phyloP scores from a whole-genome alignment of 2,113 vertebrate genomes.

The Epinephelus moara region DNA sequence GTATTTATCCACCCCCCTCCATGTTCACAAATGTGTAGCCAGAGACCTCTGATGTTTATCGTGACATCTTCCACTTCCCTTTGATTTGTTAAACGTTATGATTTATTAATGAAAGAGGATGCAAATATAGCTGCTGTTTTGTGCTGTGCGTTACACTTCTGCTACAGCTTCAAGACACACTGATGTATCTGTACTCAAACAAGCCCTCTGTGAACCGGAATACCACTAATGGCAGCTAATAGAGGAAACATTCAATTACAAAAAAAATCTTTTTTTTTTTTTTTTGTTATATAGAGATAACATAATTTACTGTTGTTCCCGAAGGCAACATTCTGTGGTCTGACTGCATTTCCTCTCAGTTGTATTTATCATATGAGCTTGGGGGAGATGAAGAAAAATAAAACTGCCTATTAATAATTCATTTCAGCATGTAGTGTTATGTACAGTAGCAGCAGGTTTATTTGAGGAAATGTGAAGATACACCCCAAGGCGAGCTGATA shows the following conservation, averaged over 20 bases:
- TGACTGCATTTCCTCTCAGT: conserved; percentile 51
- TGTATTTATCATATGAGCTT: conserved; percentile 65
- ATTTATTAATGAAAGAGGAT: conserved; percentile 83
- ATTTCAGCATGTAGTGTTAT: conserved; percentile 71
- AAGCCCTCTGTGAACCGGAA: conserved; percentile 25
- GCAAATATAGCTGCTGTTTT: conserved; percentile 75
- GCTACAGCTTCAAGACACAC: conserved; percentile 32
- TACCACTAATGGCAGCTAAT: conserved; percentile 31
- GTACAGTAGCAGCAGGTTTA: conserved; percentile 74
- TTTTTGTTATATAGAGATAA: conserved; percentile 44
- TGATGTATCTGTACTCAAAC: conserved; percentile 5
- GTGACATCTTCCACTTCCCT: conserved; percentile 69
- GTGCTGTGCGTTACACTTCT: conserved; percentile 34
- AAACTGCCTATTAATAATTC: conserved; percentile 79
- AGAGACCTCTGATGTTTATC: conserved; percentile 70
- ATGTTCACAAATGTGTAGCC: conserved; percentile 61
- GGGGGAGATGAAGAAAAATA: conserved; percentile 62
- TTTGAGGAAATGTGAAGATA: conserved; percentile 74
- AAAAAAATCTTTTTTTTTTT: conserved; percentile 47
- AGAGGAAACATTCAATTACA: conserved; percentile 31
- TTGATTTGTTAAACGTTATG: conserved; percentile 79
- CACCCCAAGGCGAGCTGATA: conserved; percentile 46
- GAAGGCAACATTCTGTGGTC: conserved; percentile 52
- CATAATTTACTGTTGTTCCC: conserved; percentile 58
- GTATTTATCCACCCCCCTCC: not conserved